phyloP scores from a whole-genome alignment of 2,888 invertebrate genomes.

The Leucophenga maculata region DNA sequence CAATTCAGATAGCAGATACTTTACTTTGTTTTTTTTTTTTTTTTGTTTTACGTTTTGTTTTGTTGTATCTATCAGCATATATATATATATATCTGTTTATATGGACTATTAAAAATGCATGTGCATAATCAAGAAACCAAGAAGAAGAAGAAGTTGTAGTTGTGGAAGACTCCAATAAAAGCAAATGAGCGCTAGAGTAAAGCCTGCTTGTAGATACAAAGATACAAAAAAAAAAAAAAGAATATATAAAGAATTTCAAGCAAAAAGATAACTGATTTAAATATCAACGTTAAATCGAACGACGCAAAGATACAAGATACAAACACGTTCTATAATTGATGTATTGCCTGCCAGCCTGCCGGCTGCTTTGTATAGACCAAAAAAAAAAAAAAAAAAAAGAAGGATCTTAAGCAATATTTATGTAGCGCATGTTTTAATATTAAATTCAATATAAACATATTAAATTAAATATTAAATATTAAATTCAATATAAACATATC shows the following conservation, averaged over 20 bases:
- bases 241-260: background rate
- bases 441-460: too few species aligned
- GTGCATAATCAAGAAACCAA: constrained; percentile 56
- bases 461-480: too few species aligned
- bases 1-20: constrained; percentile 56
- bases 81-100: constrained; percentile 9
- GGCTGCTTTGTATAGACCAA: background rate
- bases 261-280: background rate
- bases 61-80: constrained; percentile 4
- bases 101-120: constrained; percentile 49
- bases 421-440: background rate
- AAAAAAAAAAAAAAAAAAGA: background rate
- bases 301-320: constrained; percentile 30
- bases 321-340: constrained; percentile 56
- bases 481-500: too few species aligned
- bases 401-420: too few species aligned
- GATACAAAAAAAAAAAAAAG: background rate
- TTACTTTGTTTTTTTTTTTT: background rate
- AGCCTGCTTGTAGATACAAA: background rate
- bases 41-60: background rate
- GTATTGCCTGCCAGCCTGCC: constrained; percentile 39
- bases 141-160: background rate
- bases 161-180: constrained; percentile 44
- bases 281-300: background rate
- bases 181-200: constrained; percentile 43